These are phyloP conservation scores for Hormaphis cornu DNA, from an alignment of 1,140 invertebrate genomes.

Conservation along the genomic window DNA sequence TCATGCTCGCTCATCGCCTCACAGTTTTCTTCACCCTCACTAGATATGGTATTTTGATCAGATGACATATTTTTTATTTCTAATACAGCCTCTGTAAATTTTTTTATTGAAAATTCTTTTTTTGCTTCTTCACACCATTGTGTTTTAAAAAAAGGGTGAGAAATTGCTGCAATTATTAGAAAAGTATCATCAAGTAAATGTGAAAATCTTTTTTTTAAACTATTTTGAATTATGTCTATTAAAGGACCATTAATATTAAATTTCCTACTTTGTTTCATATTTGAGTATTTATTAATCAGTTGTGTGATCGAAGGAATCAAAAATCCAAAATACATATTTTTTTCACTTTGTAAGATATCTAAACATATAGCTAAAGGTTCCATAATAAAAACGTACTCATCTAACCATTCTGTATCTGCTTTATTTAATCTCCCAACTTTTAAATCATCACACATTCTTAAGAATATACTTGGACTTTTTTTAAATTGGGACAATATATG, in stretches of 20 bases:
- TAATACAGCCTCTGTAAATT: neutral
- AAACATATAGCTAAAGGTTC: neutral
- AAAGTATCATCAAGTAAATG: neutral
- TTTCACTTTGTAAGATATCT: neutral
- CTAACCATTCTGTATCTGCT: neutral
- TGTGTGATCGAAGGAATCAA: neutral
- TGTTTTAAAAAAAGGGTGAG: neutral
- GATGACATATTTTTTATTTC: neutral
- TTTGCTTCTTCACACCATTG: neutral
- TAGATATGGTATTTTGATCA: too few relatives aligned
- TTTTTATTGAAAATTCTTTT: neutral
- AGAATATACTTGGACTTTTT: too few relatives aligned
- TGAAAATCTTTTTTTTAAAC: neutral
- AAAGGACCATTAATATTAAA: neutral
- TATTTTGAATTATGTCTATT: neutral
- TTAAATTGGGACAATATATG: too few relatives aligned
- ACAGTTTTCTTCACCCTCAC: neutral
- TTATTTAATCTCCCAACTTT: too few relatives aligned
- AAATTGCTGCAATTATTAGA: neutral
- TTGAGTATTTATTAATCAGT: neutral
- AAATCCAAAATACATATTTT: neutral
- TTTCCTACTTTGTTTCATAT: neutral
- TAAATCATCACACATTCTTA: too few relatives aligned
- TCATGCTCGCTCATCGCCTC: neutral
- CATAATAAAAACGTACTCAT: neutral